phyloP scores from a whole-genome alignment of 2,888 invertebrate genomes.

The Pycnomerus fuliginosus region DNA sequence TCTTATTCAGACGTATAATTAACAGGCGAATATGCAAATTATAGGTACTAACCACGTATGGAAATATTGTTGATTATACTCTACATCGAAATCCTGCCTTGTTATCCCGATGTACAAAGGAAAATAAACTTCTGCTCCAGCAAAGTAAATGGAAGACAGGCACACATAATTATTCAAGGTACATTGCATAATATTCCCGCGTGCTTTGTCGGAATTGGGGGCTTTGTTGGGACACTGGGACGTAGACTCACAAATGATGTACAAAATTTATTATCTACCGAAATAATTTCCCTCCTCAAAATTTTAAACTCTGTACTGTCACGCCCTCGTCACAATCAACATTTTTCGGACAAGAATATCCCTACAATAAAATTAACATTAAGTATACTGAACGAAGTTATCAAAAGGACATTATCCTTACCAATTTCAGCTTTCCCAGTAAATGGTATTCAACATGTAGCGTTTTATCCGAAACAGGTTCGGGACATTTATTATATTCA shows the following conservation, averaged over 20 bases:
- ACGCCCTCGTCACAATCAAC: no score
- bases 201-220: neutral
- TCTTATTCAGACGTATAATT: constrained; percentile 14
- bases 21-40: constrained; percentile 19
- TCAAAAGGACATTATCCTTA: constrained; percentile 1
- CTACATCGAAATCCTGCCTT: constrained; percentile 14
- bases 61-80: constrained; percentile 23
- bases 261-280: no score
- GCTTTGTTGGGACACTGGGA: neutral
- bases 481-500: no score
- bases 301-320: no score
- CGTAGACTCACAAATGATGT: neutral
- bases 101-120: constrained; percentile 19
- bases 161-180: constrained; percentile 6
- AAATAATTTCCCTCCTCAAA: no score
- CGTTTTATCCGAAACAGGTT: no score
- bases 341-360: no score
- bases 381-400: neutral
- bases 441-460: no score
- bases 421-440: no score
- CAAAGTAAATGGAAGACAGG: constrained; percentile 3
- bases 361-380: neutral
- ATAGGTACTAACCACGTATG: constrained; percentile 18
- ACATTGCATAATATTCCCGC: constrained; percentile 2
- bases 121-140: constrained; percentile 10